Conservation (phyloP, 2,797 vertebrate species). For the Spea hammondii region DNA sequence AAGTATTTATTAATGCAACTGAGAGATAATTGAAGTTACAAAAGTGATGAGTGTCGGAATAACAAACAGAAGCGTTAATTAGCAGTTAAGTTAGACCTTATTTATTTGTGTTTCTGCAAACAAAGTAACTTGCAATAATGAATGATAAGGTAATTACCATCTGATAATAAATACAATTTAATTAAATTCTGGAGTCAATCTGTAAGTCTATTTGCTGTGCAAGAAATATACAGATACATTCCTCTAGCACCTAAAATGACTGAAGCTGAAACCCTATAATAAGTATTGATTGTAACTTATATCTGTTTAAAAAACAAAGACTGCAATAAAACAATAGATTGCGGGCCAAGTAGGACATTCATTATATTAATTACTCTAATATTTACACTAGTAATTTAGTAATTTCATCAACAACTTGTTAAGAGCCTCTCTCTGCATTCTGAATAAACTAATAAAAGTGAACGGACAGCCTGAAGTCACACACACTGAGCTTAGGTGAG, state of each 20-base stretch:
- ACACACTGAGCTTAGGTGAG: too few species aligned
- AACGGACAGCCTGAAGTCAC: too few species aligned
- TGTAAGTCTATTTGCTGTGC: background rate
- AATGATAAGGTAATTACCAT: conserved; percentile 27
- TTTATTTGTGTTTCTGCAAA: conserved; percentile 3
- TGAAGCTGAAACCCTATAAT: background rate
- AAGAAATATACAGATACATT: background rate
- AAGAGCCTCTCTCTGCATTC: too few species aligned
- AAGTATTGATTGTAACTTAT: background rate
- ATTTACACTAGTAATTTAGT: too few species aligned
- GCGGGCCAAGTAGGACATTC: too few species aligned
- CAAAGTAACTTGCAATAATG: conserved; percentile 10
- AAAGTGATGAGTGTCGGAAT: background rate
- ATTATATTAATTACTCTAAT: too few species aligned
- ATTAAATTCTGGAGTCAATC: conserved; percentile 18
- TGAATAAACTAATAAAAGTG: too few species aligned
- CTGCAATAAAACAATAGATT: background rate
- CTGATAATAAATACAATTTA: conserved; percentile 19
- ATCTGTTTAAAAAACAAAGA: background rate
- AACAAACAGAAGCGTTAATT: conserved; percentile 30
- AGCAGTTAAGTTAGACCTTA: conserved; percentile 3
- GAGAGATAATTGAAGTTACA: background rate
- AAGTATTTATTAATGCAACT: too few species aligned
- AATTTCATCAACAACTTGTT: too few species aligned
- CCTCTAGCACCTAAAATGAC: background rate